Base-by-base conservation (phyloP, 1,140 invertebrate genomes). In the Drosophila nasuta region DNA sequence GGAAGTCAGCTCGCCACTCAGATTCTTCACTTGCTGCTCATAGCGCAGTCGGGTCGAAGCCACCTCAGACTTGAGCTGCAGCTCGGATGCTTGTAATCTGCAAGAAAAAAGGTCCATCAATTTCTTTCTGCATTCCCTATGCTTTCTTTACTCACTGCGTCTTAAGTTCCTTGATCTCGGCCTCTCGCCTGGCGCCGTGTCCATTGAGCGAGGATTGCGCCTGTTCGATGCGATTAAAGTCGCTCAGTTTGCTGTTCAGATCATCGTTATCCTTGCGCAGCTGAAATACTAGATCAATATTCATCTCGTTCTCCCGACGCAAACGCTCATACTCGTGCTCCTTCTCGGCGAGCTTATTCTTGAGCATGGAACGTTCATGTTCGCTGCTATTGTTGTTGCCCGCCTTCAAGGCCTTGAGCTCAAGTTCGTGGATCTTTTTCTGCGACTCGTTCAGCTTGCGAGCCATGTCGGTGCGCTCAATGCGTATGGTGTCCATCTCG, bases 21-120 rank as follows among this genome's bases (percentile, higher is more conserved):
- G 95, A 11, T 97, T 95, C 49, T 96, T 95, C 79, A 98, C 95
- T 88, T 97, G 96, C 62, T 96, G 96, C 89, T 99, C 98, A 83
- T 98, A 98, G 11, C 97, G 95, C 87, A 97, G 94, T 91, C 98
- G 97, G 69, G 96, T 96, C 49, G 97, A 96, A 2, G 96, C 95
- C 13, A 98, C 92, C 88, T 99, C 98, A 0, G 95, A 95, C 89
- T 97, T 97, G 46, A 97, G 95, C 3, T 95, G 93, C 81, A 97
- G 97, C 77, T 98, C 97, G 25, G 95, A 94, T 86, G 95, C 95
- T 56, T 95, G 94, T 35, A 98, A 91, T 59, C 96, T 95, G 57
- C 5, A 89, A 87, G 66, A 17, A 52, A 25, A 69, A 51, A 1
- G 41, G n/a, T 25, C 3, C 3, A 38, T 38, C 35, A 33, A 33